Conservation (phyloP, 2,888 invertebrate species). For the Dryadula phaetusa region DNA sequence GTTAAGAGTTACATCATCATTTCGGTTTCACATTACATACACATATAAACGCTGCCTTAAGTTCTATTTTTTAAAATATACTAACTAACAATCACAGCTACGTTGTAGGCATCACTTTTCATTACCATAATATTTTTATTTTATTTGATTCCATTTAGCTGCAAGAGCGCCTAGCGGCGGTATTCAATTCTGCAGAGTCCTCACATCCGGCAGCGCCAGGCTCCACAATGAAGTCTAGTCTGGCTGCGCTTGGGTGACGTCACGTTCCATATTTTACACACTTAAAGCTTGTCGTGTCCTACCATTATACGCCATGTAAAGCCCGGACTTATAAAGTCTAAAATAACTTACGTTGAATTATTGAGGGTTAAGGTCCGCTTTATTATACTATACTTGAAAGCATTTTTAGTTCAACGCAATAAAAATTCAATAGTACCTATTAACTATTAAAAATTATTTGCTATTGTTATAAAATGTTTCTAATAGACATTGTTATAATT, state of each 20-base stretch:
- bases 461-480: slow-evolving; percentile 57
- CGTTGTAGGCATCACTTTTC: not conserved
- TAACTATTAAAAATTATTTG: slow-evolving; percentile 60
- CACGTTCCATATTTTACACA: slow-evolving; percentile 81
- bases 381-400: slow-evolving; percentile 72
- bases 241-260: slow-evolving; percentile 75
- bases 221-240: slow-evolving; percentile 70
- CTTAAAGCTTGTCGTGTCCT: slow-evolving; percentile 84
- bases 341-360: slow-evolving; percentile 80
- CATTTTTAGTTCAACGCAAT: slow-evolving; percentile 66
- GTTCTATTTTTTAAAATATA: not conserved
- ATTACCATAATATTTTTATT: slow-evolving; percentile 23
- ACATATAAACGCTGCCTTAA: not conserved
- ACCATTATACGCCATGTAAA: slow-evolving; percentile 83
- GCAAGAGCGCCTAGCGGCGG: slow-evolving; percentile 30
- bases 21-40: too few relatives aligned
- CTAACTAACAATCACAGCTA: not conserved
- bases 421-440: slow-evolving; percentile 64
- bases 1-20: too few relatives aligned
- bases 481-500: slow-evolving; percentile 62
- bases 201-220: slow-evolving; percentile 68
- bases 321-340: slow-evolving; percentile 76
- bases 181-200: slow-evolving; percentile 51
- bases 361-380: slow-evolving; percentile 69
- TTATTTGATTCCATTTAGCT: slow-evolving; percentile 18